Base-by-base conservation (phyloP, 92 coral and sea anemone species). In the Siderastrea radians region DNA sequence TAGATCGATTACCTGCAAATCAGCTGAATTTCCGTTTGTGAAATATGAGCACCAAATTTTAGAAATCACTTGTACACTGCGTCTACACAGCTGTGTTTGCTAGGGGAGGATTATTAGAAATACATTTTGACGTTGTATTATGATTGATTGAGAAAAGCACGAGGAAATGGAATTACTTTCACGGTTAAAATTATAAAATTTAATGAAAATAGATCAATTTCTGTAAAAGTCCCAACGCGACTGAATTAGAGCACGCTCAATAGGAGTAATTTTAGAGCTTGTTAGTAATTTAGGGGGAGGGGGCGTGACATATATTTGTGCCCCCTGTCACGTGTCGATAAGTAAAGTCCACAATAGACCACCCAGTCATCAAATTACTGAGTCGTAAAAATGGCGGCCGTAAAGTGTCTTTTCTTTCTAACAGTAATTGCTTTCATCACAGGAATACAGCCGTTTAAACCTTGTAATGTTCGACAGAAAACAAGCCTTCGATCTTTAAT, bases 301-400 rank as follows among this genome's bases (percentile, higher is more conserved):
- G 57, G 4, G 57, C 7, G 3, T 77, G 53, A 58, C 52, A 7
- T 1, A 53, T 38, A 1, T 3, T 54, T 72, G 13, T 45, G n/a
- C 49, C n/a, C 45, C 73, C 17, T 49, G 87, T 84, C 87, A 84
- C 87, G 87, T 84, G 87, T 48, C 61, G 38, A 26, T n/a, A 15
- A 17, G 17, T 11, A 3, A 16, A 26, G 26, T 49, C 74, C 13
- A 72, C 81, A 83, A 83, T 83, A 45, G 86, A 69, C 55, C 57
- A 52, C 68, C 86, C 0, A 10, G 11, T 54, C 60, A 38, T 5
- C 8, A 17, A 55, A 74, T 5, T 58, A n/a, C 38, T 26, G 38
- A 26, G 38, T 38, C 17, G 58, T n/a, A 62, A 82, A 81, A n/a
- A 82, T 84, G 87, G 79, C 87, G 73, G 81, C 81, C 51, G 71